Evolutionary conservation across 2,113 vertebrate genomes (phyloP).

Genomic region (Gobius niger): DNA sequence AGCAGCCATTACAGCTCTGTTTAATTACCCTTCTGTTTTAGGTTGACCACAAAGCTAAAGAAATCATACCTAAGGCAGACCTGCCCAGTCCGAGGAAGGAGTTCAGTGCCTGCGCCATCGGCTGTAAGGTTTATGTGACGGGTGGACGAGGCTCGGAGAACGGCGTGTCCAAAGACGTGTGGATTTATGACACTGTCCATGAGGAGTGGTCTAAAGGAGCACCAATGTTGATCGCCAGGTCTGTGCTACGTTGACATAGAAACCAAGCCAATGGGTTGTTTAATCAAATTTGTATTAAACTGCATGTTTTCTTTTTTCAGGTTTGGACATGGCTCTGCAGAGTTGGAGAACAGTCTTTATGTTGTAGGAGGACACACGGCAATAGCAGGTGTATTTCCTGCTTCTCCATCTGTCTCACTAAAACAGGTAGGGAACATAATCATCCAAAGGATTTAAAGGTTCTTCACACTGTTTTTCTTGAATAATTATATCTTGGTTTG

Average conservation of each 20-base stretch:
- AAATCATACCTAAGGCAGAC: constrained; percentile 93
- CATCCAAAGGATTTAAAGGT: constrained; percentile 1
- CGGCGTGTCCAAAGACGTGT: constrained; percentile 92
- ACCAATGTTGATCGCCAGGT: constrained; percentile 90
- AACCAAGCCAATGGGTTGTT: background rate
- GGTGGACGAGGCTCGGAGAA: constrained; percentile 93
- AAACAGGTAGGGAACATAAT: constrained; percentile 75
- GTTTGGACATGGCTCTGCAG: constrained; percentile 91
- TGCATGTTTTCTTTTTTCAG: constrained; percentile 17
- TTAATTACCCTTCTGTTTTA: constrained; percentile 1
- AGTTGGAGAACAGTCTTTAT: constrained; percentile 88
- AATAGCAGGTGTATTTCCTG: constrained; percentile 87
- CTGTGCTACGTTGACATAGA: background rate
- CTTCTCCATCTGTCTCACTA: constrained; percentile 90
- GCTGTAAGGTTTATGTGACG: constrained; percentile 92
- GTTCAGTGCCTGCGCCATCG: constrained; percentile 93
- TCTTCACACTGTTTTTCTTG: background rate
- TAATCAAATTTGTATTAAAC: background rate
- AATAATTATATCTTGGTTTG: constrained; percentile 1
- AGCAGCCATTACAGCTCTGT: background rate
- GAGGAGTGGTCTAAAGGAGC: constrained; percentile 95
- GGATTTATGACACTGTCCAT: constrained; percentile 92
- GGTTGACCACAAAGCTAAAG: constrained; percentile 92
- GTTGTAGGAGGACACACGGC: constrained; percentile 93
- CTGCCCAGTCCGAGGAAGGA: constrained; percentile 93